Percentiles rank a stretch among this genome's conserved stretches.
phyloP scores from a whole-genome alignment of 2,888 invertebrate species.

The Brenthis daphne region DNA sequence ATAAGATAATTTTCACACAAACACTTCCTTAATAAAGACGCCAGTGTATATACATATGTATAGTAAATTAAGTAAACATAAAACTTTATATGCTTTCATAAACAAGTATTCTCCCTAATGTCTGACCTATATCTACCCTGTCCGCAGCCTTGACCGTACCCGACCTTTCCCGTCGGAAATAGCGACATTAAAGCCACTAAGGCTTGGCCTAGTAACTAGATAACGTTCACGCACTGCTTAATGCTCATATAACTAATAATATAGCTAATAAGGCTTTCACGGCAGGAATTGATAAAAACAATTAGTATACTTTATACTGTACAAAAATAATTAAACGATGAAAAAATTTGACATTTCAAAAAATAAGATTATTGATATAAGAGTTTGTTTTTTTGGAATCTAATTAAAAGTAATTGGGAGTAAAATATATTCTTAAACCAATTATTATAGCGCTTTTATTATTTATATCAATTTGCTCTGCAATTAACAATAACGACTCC shows the following conservation, averaged over 20 bases:
- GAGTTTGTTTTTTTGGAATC: no score
- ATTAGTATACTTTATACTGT: no score
- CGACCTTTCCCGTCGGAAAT: conserved; percentile 27
- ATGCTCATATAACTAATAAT: not conserved
- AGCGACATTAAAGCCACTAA: conserved; percentile 19
- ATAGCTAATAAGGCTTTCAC: no score
- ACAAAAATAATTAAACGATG: no score
- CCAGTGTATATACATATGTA: not conserved
- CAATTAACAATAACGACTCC: not conserved
- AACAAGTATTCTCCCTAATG: conserved; percentile 20
- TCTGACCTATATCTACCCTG: conserved; percentile 32
- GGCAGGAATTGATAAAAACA: no score
- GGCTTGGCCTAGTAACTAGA: conserved; percentile 26
- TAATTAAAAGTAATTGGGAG: no score
- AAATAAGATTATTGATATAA: no score
- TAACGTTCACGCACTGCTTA: conserved; percentile 3
- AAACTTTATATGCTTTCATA: conserved; percentile 18
- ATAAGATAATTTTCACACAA: no score
- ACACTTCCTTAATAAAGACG: no score
- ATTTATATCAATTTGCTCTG: not conserved
- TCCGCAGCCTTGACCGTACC: conserved; percentile 31
- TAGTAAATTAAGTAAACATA: not conserved
- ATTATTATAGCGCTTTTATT: not conserved
- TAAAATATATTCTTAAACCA: not conserved
- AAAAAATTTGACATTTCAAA: no score